Percentiles rank a stretch among this genome's conserved stretches.
Conservation (phyloP, 2,797 vertebrate species). For the Xenopus petersii region DNA sequence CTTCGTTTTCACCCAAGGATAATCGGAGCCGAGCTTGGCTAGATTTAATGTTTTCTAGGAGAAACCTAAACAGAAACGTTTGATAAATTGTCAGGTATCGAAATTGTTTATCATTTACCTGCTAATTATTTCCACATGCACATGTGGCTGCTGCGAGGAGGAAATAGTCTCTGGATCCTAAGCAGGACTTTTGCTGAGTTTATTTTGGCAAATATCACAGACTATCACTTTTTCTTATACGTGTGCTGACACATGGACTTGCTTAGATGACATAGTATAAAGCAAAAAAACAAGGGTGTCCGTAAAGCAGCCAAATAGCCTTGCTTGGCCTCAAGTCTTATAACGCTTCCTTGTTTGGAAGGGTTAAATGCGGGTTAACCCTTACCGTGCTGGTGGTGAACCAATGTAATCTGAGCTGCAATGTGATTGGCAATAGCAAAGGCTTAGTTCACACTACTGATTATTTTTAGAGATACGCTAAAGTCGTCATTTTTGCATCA, state of each 20-base stretch:
- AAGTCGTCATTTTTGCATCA: no score
- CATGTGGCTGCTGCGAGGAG: constrained; percentile 65
- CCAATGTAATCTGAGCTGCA: no score
- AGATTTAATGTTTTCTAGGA: constrained; percentile 41
- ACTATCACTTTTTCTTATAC: constrained; percentile 63
- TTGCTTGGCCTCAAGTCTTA: constrained; percentile 16
- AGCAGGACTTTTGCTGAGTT: constrained; percentile 68
- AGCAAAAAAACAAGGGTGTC: constrained; percentile 15
- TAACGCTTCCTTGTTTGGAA: constrained; percentile 25
- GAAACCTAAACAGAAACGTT: constrained; percentile 50
- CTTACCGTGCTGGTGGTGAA: not conserved
- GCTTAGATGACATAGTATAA: constrained; percentile 57
- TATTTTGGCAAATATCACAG: constrained; percentile 70
- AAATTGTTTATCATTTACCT: constrained; percentile 70
- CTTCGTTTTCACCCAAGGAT: not conserved
- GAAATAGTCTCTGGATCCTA: constrained; percentile 68
- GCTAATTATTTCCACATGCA: constrained; percentile 72
- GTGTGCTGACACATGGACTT: constrained; percentile 69
- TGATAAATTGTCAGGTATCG: constrained; percentile 53
- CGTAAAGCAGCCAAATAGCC: constrained; percentile 13
- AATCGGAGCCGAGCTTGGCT: constrained; percentile 15
- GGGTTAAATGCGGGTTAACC: constrained; percentile 5
- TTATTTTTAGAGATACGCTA: no score
- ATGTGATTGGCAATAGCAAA: no score
- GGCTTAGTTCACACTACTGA: no score